phyloP scores from a whole-genome alignment of 1,140 invertebrate genomes.

The Bicyclus anynana region DNA sequence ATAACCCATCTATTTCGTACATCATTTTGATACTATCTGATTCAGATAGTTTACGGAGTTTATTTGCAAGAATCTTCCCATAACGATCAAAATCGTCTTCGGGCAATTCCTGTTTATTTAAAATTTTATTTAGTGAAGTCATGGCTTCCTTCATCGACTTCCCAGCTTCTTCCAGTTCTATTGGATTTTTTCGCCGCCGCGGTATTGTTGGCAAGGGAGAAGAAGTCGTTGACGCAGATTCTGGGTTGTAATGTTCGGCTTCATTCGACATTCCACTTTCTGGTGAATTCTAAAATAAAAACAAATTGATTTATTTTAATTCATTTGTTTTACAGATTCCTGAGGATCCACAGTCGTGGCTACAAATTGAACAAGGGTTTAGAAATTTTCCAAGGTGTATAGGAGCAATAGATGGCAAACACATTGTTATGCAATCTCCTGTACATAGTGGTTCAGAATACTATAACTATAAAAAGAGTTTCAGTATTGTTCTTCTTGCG shows the following conservation, averaged over 20 bases:
- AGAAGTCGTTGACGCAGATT: too few relatives aligned
- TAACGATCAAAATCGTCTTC: too few relatives aligned
- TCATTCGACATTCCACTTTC: too few relatives aligned
- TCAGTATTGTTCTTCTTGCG: slow-evolving; percentile 75
- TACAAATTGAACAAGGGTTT: background rate
- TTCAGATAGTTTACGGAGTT: background rate
- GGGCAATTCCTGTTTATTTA: too few relatives aligned
- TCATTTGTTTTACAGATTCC: too few relatives aligned
- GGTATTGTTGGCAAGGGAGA: too few relatives aligned
- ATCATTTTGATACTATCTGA: background rate
- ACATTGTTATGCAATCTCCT: slow-evolving; percentile 64
- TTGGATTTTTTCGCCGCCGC: background rate
- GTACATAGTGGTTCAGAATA: slow-evolving; percentile 57
- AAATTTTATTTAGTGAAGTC: too few relatives aligned
- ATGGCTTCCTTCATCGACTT: background rate
- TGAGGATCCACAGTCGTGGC: too few relatives aligned
- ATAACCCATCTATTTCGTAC: background rate
- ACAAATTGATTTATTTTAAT: too few relatives aligned
- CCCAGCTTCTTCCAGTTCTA: background rate
- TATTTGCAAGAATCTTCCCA: too few relatives aligned
- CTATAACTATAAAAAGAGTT: slow-evolving; percentile 76
- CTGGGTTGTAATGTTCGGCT: too few relatives aligned
- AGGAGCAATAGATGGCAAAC: slow-evolving; percentile 69
- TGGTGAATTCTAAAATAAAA: too few relatives aligned
- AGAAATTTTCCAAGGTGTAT: background rate